A percentile compares a stretch with the other conserved stretches of the same genome.
These are phyloP conservation scores for Heliconius congener DNA, from an alignment of 1,140 invertebrate species.

Conservation along the genomic window DNA sequence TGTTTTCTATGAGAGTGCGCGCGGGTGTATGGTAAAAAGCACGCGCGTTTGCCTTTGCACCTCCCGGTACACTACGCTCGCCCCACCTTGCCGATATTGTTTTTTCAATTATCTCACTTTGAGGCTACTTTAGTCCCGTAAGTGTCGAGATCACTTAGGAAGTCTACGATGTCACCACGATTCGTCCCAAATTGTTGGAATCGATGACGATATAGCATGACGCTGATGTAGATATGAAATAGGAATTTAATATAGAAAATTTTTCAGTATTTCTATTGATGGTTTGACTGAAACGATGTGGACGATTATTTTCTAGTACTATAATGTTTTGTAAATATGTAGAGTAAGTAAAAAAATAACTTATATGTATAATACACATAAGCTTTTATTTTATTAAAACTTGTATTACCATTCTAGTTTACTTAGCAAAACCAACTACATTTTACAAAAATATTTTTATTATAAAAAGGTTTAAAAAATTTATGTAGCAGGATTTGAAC, in stretches of 20 bases:
- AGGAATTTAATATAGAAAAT: neutral
- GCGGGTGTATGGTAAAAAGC: conserved; percentile 47
- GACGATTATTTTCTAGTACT: too few relatives aligned
- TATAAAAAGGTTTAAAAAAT: too few relatives aligned
- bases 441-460: too few relatives aligned
- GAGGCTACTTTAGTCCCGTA: conserved; percentile 48
- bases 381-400: too few relatives aligned
- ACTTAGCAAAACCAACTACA: too few relatives aligned
- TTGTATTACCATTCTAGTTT: too few relatives aligned
- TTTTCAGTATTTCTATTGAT: neutral
- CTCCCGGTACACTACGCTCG: conserved; percentile 43
- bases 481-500: too few relatives aligned
- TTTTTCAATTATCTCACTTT: conserved; percentile 60
- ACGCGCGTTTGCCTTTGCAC: conserved; percentile 54
- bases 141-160: conserved; percentile 32
- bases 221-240: neutral
- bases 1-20: conserved; percentile 47
- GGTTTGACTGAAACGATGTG: too few relatives aligned
- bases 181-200: neutral
- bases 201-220: neutral
- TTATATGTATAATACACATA: too few relatives aligned
- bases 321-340: too few relatives aligned
- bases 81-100: conserved; percentile 61
- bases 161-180: conserved; percentile 16
- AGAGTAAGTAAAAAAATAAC: too few relatives aligned